Conservation (phyloP, 2,797 vertebrate species). For the Parauchenoglanis punctatus region DNA sequence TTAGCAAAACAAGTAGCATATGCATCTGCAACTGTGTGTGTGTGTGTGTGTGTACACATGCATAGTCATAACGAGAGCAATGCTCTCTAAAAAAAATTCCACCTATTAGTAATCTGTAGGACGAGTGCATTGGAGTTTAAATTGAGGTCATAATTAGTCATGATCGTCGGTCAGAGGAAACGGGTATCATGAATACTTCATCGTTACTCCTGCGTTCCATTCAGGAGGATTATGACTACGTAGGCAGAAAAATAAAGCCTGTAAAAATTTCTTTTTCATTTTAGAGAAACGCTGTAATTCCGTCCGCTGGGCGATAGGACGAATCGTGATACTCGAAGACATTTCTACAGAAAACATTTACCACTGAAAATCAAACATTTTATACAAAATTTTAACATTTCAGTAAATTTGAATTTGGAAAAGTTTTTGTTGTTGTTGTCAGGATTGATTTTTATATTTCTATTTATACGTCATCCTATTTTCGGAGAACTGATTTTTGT, state of each 20-base stretch:
- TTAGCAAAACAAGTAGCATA: slow-evolving; percentile 40
- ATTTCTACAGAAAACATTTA: background rate
- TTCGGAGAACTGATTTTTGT: no score
- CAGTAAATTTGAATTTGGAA: background rate
- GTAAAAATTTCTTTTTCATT: background rate
- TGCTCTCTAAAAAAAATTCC: slow-evolving; percentile 33
- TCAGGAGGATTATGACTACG: background rate
- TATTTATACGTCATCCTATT: no score
- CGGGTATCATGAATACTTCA: background rate
- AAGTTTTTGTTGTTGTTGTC: no score
- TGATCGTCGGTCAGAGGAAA: background rate
- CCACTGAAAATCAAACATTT: background rate
- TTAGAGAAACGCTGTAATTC: background rate
- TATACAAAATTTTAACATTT: background rate
- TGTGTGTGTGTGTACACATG: slow-evolving; percentile 22
- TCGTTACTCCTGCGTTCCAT: background rate
- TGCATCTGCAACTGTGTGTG: slow-evolving; percentile 25
- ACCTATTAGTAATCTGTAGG: slow-evolving; percentile 28
- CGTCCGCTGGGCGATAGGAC: background rate
- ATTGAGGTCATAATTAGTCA: background rate
- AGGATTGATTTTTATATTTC: no score
- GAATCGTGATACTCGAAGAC: background rate
- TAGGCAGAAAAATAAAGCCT: background rate
- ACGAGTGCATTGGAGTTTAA: background rate
- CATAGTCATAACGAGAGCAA: slow-evolving; percentile 45